Base-by-base conservation (phyloP, 2,888 invertebrate genomes). In the Cephus runcator region DNA sequence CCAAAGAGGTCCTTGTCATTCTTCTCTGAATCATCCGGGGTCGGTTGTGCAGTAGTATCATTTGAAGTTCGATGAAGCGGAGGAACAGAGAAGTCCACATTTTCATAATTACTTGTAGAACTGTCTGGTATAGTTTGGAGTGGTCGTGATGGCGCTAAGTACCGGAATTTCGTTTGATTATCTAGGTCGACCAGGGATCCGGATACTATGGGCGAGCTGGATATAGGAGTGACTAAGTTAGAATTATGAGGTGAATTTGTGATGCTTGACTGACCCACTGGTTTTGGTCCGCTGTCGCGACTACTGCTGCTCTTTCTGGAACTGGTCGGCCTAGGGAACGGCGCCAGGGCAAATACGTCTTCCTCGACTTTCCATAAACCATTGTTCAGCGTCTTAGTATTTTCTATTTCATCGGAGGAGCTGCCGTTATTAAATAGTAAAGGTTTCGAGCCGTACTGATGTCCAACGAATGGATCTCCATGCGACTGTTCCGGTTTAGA, bases 331-430 rank as follows among this genome's bases (percentile, higher is more conserved):
- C 91, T 92, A 0, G 91, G 92, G 83, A 96, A 96, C 0, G 96
- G 96, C 0, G 95, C 95, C 90, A 94, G 90, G 0, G 95, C 95
- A 88, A 96, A 96, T 0, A 96, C 95, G 85, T 96, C 95, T 30
- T 92, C 91, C 0, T 93, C 88, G 1, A 80, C 11, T 73, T 86
- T 88, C 85, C 88, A 88, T 0, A 86, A 73, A 0, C 85, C 87
- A 56, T 87, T 87, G 6, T 81, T 86, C 31, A 79, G n/a, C 0
- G 36, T 76, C 11, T 84, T 81, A 0, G 78, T 78, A 1, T 78
- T 78, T 4, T 83, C 83, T 11, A 84, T 83, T 30, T 89, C 89
- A 73, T 88, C 87, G 3, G 87, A 88, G 1, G 87, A 87, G 35
- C 85, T 87, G 75, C 85, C 82, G 33, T 84, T 79, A 87, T 95